Percentiles rank a stretch among this genome's conserved stretches.
phyloP scores from a whole-genome alignment of 2,888 invertebrate species.

The Stomorhina lunata region DNA sequence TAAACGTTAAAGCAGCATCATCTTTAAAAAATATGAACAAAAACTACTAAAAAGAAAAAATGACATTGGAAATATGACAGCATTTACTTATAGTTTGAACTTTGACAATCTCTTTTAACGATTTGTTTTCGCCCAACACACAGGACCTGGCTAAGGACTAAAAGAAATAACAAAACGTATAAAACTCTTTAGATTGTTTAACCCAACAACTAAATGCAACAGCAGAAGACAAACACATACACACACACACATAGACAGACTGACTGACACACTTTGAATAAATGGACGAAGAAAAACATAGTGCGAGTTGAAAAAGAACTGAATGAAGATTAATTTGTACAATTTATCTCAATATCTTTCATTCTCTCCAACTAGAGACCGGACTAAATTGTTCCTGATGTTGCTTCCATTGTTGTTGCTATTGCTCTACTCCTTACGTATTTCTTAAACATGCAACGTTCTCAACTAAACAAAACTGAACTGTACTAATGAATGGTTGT shows the following conservation, averaged over 20 bases:
- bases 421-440: neutral
- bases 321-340: slow-evolving; percentile 63
- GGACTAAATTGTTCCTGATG: neutral
- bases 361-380: neutral
- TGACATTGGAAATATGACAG: slow-evolving; percentile 63
- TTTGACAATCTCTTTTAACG: slow-evolving; percentile 47
- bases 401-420: neutral
- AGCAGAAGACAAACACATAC: neutral
- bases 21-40: neutral
- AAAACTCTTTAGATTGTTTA: slow-evolving; percentile 6
- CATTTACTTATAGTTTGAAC: slow-evolving; percentile 57
- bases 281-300: neutral
- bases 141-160: neutral
- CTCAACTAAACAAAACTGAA: slow-evolving; percentile 32
- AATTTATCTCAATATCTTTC: slow-evolving; percentile 61
- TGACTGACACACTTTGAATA: neutral
- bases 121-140: slow-evolving; percentile 42
- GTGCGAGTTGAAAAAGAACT: slow-evolving; percentile 9
- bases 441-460: slow-evolving; percentile 16
- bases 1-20: neutral
- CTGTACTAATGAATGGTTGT: slow-evolving; percentile 46
- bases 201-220: neutral
- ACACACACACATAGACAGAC: neutral
- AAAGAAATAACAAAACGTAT: slow-evolving; percentile 8
- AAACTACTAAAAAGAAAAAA: neutral